phyloP scores from a whole-genome alignment of 2,888 invertebrate genomes.

The Colletes collaris region DNA sequence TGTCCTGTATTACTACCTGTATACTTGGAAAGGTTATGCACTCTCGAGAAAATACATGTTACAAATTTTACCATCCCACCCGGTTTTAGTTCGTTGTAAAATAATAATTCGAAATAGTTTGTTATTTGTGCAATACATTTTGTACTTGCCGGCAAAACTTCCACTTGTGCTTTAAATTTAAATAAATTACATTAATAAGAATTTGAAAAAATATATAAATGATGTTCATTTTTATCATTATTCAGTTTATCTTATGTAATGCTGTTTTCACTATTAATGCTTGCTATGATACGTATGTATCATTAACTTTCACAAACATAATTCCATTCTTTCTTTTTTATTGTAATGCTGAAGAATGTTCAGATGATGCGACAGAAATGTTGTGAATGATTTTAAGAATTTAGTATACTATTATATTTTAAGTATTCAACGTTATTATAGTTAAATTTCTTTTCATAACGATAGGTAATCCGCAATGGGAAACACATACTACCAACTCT shows the following conservation, averaged over 20 bases:
- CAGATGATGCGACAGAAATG: background rate
- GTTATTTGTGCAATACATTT: background rate
- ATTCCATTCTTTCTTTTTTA: constrained; percentile 28
- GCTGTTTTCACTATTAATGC: background rate
- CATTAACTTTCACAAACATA: constrained; percentile 48
- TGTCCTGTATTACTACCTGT: background rate
- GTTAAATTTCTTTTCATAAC: constrained; percentile 35
- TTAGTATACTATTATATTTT: background rate
- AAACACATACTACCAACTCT: constrained; percentile 97
- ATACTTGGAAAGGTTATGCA: constrained; percentile 58
- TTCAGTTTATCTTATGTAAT: background rate
- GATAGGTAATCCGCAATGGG: constrained; percentile 94
- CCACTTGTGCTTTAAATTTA: background rate
- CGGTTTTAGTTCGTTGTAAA: background rate
- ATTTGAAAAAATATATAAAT: background rate
- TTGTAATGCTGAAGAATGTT: constrained; percentile 79
- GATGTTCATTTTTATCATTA: background rate
- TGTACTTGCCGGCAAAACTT: background rate
- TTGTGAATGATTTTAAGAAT: background rate
- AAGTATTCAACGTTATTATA: constrained; percentile 6
- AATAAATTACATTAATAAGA: background rate
- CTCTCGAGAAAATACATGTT: constrained; percentile 6
- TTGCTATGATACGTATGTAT: background rate
- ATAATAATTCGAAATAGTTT: background rate
- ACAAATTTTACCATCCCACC: constrained; percentile 2